Evolutionary conservation across 2,113 vertebrate genomes (phyloP), one percentile per base, ranked within the genome.

Genomic region (Manacus vitellinus): DNA sequence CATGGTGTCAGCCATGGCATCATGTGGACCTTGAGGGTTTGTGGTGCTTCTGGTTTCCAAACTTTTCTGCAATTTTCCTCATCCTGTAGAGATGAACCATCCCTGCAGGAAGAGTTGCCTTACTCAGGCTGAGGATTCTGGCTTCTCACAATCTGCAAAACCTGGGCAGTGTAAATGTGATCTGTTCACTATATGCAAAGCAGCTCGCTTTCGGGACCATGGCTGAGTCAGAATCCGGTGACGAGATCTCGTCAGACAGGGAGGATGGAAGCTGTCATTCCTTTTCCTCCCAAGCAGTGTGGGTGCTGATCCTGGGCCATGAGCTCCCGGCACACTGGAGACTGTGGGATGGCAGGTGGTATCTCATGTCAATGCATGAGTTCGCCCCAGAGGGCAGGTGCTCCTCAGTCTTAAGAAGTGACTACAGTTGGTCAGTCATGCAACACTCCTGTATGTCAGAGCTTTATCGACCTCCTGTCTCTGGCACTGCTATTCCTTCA

Each of bases 121-220:
- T n/a, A 25, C n/a, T 41, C 2, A 4, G 23, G 13, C 27, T 44
- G 14, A 33, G 20, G 24, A 17, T 14, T 66, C 54, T 15, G 46
- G 6, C 30, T 88, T 61, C 35, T 54, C 33, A 61, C 8, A 33
- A 9, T 17, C 27, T 35, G 20, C 2, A 12, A 7, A 55, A 13
- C 6, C 18, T 7, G 22, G 16, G 8, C 27, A 47, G 15, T 13
- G 18, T 30, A 43, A 59, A 46, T 4, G 23, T 30, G 65, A 20
- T 31, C 5, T 12, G 19, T 39, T 66, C 17, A 7, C 16, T 0
- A 0, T 8, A 17, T 2, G 5, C 35, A 35, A 24, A 66, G 37
- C 13, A 56, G 28, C 31, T 77, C 4, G 1, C 35, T 28, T 37
- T 33, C 33, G 61, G 87, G 21, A 22, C 13, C 4, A 3, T 0